phyloP scores from a whole-genome alignment of 1,140 invertebrate species.

The Tribolium madens region DNA sequence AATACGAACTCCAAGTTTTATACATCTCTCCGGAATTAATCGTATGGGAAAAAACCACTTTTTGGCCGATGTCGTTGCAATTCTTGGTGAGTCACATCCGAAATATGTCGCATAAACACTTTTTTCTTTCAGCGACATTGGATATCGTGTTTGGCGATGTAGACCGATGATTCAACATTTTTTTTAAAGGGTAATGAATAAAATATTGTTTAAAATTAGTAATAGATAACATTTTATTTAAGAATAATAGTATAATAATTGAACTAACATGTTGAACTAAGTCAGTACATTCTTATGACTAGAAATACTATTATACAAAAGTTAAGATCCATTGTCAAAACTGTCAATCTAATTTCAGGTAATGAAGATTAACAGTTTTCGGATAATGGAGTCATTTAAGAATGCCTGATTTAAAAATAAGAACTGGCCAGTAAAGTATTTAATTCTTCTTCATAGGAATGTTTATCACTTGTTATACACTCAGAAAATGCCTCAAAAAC shows the following conservation, averaged over 20 bases:
- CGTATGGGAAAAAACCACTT: slow-evolving; percentile 73
- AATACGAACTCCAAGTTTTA: slow-evolving; percentile 81
- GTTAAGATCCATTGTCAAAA: slow-evolving; percentile 44
- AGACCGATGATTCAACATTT: slow-evolving; percentile 52
- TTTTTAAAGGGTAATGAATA: slow-evolving; percentile 3
- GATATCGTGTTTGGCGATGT: slow-evolving; percentile 62
- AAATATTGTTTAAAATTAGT: slow-evolving; percentile 41
- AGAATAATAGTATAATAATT: slow-evolving; percentile 54
- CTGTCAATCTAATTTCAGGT: not conserved
- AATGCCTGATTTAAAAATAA: slow-evolving; percentile 46
- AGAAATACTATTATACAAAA: slow-evolving; percentile 59
- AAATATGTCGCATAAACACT: not conserved
- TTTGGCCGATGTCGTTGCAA: slow-evolving; percentile 84
- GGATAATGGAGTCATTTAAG: slow-evolving; percentile 41
- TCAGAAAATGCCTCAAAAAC: slow-evolving; percentile 20
- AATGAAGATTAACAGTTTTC: slow-evolving; percentile 42
- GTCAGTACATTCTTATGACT: slow-evolving; percentile 62
- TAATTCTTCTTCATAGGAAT: slow-evolving; percentile 45
- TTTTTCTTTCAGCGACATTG: slow-evolving; percentile 53
- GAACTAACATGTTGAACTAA: slow-evolving; percentile 57
- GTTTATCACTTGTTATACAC: slow-evolving; percentile 46
- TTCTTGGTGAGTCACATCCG: slow-evolving; percentile 71
- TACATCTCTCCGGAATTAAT: slow-evolving; percentile 76
- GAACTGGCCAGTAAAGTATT: slow-evolving; percentile 53
- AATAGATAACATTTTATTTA: slow-evolving; percentile 61